Evolutionary conservation across 2,113 vertebrate genomes (phyloP).

Genomic region (Nothobranchius furzeri): DNA sequence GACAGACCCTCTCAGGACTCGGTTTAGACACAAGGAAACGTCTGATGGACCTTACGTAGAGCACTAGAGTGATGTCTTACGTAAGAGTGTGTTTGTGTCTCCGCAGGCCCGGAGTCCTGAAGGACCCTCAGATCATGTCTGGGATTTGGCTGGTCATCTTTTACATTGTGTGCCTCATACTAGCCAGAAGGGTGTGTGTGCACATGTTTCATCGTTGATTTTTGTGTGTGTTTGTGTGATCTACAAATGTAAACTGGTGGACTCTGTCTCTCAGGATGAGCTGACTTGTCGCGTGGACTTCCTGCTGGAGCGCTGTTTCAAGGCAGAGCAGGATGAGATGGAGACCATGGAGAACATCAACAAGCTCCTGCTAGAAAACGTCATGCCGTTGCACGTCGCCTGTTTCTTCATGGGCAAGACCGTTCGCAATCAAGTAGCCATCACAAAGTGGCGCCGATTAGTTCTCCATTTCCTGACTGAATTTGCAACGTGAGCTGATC

Average conservation of each 20-base stretch:
- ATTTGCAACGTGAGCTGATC: neutral
- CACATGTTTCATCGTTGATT: no score
- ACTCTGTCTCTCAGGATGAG: conserved; percentile 79
- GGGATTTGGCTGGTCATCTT: conserved; percentile 88
- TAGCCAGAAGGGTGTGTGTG: conserved; percentile 84
- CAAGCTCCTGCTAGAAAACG: conserved; percentile 87
- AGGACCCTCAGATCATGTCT: conserved; percentile 88
- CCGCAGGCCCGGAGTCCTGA: conserved; percentile 84
- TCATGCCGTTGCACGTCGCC: conserved; percentile 86
- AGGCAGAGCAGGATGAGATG: conserved; percentile 83
- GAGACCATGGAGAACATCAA: conserved; percentile 90
- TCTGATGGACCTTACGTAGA: neutral
- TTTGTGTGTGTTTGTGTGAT: no score
- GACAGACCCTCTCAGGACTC: neutral
- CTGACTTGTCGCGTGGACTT: conserved; percentile 88
- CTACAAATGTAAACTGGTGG: neutral
- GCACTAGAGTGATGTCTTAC: neutral
- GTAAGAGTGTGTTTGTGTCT: conserved; percentile 20
- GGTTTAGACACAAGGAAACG: conserved; percentile 14
- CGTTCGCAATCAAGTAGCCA: conserved; percentile 83
- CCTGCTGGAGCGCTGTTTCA: conserved; percentile 85
- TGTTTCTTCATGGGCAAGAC: conserved; percentile 85
- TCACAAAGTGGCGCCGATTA: neutral
- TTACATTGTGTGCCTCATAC: conserved; percentile 83
- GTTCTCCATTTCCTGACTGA: neutral